A percentile compares a stretch with the other conserved stretches of the same genome.
Conservation (phyloP, 2,888 invertebrate species). For the Cheilosia vulpina region DNA sequence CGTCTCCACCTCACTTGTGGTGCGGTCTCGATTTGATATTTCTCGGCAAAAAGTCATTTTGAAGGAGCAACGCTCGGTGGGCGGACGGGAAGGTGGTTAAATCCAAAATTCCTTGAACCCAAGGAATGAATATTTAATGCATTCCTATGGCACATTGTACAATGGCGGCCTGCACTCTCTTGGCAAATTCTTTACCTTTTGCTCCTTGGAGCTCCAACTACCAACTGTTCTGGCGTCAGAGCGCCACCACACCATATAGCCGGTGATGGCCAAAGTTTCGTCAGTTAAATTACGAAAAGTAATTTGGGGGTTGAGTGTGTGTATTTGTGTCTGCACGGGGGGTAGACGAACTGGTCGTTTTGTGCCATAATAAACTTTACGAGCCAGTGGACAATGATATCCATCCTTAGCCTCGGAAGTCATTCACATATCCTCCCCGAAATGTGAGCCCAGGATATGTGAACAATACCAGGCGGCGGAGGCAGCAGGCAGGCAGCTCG, state of each 20-base stretch:
- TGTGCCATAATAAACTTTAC: slow-evolving; percentile 75
- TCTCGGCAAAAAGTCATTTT: slow-evolving; percentile 49
- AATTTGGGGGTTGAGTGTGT: slow-evolving; percentile 48
- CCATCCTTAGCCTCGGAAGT: slow-evolving; percentile 74
- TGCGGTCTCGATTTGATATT: slow-evolving; percentile 32
- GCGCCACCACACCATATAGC: slow-evolving; percentile 5
- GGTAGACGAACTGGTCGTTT: slow-evolving; percentile 70
- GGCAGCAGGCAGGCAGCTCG: slow-evolving; percentile 30
- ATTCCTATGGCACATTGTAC: slow-evolving; percentile 71
- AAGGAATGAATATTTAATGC: slow-evolving; percentile 72
- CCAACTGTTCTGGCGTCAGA: background rate
- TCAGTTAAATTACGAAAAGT: slow-evolving; percentile 73
- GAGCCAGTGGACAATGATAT: slow-evolving; percentile 75
- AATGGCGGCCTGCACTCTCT: slow-evolving; percentile 67
- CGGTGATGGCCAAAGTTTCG: slow-evolving; percentile 64
- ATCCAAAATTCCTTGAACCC: slow-evolving; percentile 71
- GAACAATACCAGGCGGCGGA: slow-evolving; percentile 58
- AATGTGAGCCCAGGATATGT: slow-evolving; percentile 63
- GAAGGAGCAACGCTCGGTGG: slow-evolving; percentile 12
- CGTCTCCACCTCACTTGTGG: slow-evolving; percentile 7
- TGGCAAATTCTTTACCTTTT: slow-evolving; percentile 71
- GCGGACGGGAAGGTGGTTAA: slow-evolving; percentile 29
- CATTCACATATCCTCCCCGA: slow-evolving; percentile 73
- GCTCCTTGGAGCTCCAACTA: slow-evolving; percentile 27
- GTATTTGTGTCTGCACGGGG: background rate